Base-by-base conservation (phyloP, 1,140 invertebrate species). In the Ceratosolen fusciceps region DNA sequence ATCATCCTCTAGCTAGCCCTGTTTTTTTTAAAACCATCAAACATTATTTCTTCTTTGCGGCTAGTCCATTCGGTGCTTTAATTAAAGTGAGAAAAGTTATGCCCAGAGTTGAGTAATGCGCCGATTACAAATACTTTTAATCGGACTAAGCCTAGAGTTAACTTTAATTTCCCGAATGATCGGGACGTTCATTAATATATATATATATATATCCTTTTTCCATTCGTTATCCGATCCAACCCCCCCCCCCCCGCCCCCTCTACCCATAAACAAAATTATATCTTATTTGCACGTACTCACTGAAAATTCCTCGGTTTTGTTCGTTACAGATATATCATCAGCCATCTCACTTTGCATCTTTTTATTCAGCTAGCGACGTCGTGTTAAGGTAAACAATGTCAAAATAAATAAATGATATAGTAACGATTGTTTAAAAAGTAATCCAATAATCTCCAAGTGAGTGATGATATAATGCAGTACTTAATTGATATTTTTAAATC, bases 1-100 rank as follows among this genome's bases (percentile, higher is more conserved):
- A 67, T 2, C 24, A n/a, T 9, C 21, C 5, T 43, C 31, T 67
- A 39, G 19, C 62, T 67, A 49, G 67, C 39, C 16, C 10, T 70
- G 67, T 75, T 76, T 76, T 76, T 76, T 76, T 34, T n/a, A n/a
- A n/a, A 78, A 71, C 76, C 62, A 79, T 74, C 77, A 79, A 79
- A 68, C 77, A 79, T 79, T 79, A 79, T 74, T 79, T 78, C 76
- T 78, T 71, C 76, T 60, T 58, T 79, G 77, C 77, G 72, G 77
- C 68, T 34, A 62, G 52, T 72, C 65, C 56, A 74, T 74, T 79
- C 62, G 71, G 77, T 26, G 60, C 71, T 79, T 79, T 79, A 79
- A 79, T 79, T 79, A 79, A 79, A 79, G 62, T 12, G 54, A 47
- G 60, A 74, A 79, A 74, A 79, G 47, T 79, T 79, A 79, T 74